These are phyloP conservation scores for Theodoxus fluviatilis DNA, from an alignment of 2,888 invertebrate species.

Conservation along the genomic window DNA sequence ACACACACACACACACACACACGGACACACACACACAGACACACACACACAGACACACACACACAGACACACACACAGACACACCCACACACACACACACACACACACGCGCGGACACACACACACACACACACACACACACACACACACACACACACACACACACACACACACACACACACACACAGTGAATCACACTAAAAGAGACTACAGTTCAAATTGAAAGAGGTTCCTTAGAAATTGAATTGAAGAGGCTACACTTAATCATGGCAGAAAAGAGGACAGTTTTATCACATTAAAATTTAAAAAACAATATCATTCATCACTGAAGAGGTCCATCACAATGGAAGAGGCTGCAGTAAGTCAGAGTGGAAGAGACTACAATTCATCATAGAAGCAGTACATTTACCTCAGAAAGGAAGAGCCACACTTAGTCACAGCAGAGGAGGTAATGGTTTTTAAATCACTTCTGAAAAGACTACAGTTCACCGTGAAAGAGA, in stretches of 20 bases:
- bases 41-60: slow-evolving; percentile 22
- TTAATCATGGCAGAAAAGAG: not conserved
- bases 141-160: slow-evolving; percentile 13
- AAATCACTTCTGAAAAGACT: no score
- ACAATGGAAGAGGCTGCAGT: no score
- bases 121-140: not conserved
- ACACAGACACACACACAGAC: slow-evolving; percentile 18
- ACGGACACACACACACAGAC: not conserved
- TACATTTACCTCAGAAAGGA: no score
- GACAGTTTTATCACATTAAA: not conserved
- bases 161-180: slow-evolving; percentile 18
- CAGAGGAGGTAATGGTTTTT: no score
- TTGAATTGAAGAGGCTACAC: not conserved
- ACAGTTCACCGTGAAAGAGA: no score
- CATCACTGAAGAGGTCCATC: no score
- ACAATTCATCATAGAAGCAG: no score
- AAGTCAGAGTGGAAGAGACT: no score
- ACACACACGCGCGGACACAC: slow-evolving; percentile 11
- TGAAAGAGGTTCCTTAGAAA: not conserved
- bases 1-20: not conserved
- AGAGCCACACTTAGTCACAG: no score
- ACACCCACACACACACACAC: slow-evolving; percentile 8
- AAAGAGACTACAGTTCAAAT: not conserved
- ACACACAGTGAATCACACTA: not conserved
- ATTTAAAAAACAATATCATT: no score